Conservation (phyloP, 2,113 vertebrate species). For the Pelmatolapia mariae region DNA sequence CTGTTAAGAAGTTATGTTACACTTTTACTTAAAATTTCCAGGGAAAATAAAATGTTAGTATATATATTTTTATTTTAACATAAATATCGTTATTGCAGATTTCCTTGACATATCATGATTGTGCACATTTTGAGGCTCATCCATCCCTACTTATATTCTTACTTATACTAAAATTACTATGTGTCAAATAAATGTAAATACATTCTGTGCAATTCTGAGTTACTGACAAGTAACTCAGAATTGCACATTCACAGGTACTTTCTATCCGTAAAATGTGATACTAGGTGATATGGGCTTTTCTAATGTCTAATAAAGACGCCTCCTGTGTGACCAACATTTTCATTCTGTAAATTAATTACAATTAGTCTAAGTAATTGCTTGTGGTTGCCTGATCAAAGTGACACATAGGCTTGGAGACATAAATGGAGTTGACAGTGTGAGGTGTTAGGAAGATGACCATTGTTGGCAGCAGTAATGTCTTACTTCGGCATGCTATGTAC, state of each 20-base stretch:
- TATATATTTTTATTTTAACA: not conserved
- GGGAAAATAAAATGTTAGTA: not conserved
- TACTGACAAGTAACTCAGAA: not conserved
- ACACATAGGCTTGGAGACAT: conserved; percentile 7
- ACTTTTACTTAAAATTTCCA: not conserved
- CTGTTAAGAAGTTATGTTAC: not conserved
- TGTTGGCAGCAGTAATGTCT: not conserved
- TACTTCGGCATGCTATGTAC: not conserved
- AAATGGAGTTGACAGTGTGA: not conserved
- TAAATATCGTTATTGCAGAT: not conserved
- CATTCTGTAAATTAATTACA: conserved; percentile 9
- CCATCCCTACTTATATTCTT: not conserved
- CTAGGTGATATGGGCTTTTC: not conserved
- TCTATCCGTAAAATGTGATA: not conserved
- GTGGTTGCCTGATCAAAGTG: conserved; percentile 20
- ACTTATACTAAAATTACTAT: not conserved
- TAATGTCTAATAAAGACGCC: not conserved
- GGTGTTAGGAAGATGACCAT: conserved; percentile 9
- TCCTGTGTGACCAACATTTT: not conserved
- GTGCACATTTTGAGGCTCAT: not conserved
- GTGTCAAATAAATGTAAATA: not conserved
- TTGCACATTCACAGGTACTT: not conserved
- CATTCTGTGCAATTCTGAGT: not conserved
- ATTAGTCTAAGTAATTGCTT: conserved; percentile 33
- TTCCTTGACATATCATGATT: not conserved